Evolutionary conservation across 2,888 invertebrate species (phyloP).

Genomic region (Torymus aiolomorphi): DNA sequence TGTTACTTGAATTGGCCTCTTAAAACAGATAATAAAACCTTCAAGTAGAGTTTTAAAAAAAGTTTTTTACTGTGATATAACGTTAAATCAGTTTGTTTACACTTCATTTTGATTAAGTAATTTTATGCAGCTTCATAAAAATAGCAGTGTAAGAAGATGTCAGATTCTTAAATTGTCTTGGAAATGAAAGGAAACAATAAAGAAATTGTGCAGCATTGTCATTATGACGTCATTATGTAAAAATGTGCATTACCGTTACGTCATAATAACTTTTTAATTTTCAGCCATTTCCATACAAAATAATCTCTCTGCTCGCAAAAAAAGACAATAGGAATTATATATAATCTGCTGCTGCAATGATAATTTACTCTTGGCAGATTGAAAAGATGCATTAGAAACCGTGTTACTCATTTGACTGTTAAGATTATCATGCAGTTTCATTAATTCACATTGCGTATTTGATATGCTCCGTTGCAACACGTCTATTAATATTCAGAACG

Average conservation of each 20-base stretch:
- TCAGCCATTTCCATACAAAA: slow-evolving; percentile 29
- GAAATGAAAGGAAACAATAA: slow-evolving; percentile 10
- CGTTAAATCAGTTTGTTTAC: too few species aligned
- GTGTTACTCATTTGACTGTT: too few species aligned
- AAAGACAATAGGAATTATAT: slow-evolving; percentile 22
- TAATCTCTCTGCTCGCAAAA: neutral
- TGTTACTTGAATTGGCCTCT: too few species aligned
- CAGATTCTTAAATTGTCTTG: too few species aligned
- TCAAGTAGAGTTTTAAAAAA: too few species aligned
- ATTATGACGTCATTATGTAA: slow-evolving; percentile 24
- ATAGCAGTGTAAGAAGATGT: neutral
- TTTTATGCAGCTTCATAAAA: neutral
- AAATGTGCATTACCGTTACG: slow-evolving; percentile 9
- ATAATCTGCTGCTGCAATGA: neutral
- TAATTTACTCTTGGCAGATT: neutral
- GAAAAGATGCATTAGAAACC: neutral
- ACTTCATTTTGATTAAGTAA: neutral
- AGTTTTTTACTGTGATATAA: too few species aligned
- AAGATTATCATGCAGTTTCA: too few species aligned
- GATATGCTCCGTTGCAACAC: too few species aligned
- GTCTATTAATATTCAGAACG: too few species aligned
- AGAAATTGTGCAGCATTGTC: slow-evolving; percentile 4
- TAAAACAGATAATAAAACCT: too few species aligned
- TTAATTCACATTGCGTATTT: too few species aligned
- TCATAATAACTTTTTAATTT: slow-evolving; percentile 38